Percentiles rank a stretch among this genome's conserved stretches.
phyloP scores from a whole-genome alignment of 2,888 invertebrate species.

The Pemphredon lugubris region DNA sequence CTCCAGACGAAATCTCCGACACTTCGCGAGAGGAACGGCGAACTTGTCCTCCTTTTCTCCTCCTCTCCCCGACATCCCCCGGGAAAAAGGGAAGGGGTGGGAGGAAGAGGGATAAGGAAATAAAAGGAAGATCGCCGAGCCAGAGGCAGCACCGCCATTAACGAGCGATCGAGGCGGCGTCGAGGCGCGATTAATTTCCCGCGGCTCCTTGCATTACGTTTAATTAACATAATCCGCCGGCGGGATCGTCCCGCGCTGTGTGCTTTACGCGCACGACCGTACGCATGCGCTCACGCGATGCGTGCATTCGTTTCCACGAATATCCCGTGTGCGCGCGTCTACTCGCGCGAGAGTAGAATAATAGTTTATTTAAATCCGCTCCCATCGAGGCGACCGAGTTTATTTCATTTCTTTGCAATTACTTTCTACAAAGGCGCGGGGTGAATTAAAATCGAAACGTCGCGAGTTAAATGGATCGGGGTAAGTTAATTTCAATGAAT shows the following conservation, averaged over 20 bases:
- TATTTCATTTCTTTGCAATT: too few species aligned
- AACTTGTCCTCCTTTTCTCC: not conserved
- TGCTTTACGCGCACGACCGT: conserved; percentile 36
- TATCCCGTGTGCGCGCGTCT: too few species aligned
- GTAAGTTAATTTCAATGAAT: too few species aligned
- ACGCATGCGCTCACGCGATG: conserved; percentile 10
- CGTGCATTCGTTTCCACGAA: too few species aligned
- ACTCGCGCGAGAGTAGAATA: too few species aligned
- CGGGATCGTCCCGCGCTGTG: conserved; percentile 40
- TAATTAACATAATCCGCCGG: conserved; percentile 67
- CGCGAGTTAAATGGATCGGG: too few species aligned
- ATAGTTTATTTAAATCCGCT: too few species aligned
- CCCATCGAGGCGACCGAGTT: too few species aligned
- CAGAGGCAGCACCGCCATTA: conserved; percentile 56
- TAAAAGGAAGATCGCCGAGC: conserved; percentile 19
- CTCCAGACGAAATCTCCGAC: conserved; percentile 18
- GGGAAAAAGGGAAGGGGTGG: not conserved
- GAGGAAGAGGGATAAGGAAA: conserved; percentile 7
- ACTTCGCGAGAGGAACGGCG: conserved; percentile 1
- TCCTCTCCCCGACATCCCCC: too few species aligned
- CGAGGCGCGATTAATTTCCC: conserved; percentile 65
- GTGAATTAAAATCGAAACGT: too few species aligned
- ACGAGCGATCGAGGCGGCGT: conserved; percentile 55
- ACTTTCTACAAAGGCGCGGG: too few species aligned
- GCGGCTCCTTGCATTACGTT: conserved; percentile 64